Evolutionary conservation across 2,113 vertebrate genomes (phyloP).

Genomic region (Melospiza georgiana): DNA sequence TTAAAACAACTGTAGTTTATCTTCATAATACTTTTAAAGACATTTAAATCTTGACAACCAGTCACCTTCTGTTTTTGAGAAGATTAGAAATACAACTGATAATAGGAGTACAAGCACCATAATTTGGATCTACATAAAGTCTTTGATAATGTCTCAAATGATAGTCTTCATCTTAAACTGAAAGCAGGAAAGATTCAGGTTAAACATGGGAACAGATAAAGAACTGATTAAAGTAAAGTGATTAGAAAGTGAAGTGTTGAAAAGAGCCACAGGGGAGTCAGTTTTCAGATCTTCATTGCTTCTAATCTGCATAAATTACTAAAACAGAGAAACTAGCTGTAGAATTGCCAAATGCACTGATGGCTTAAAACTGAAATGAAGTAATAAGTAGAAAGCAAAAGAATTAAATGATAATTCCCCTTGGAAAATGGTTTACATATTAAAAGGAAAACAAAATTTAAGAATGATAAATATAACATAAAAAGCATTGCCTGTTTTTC

Average conservation of each 20-base stretch:
- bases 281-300: slow-evolving; percentile 59
- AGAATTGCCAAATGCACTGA: slow-evolving; percentile 55
- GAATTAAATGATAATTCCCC: slow-evolving; percentile 23
- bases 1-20: background rate
- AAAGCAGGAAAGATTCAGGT: slow-evolving; percentile 50
- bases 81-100: slow-evolving; percentile 18
- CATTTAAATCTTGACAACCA: background rate
- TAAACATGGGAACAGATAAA: slow-evolving; percentile 59
- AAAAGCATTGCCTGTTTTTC: background rate
- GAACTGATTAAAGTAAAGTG: slow-evolving; percentile 67
- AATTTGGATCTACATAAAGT: slow-evolving; percentile 44
- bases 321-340: slow-evolving; percentile 28
- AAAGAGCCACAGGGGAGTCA: slow-evolving; percentile 53
- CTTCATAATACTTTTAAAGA: background rate
- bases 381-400: slow-evolving; percentile 38
- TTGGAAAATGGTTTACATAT: slow-evolving; percentile 7
- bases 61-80: background rate
- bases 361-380: slow-evolving; percentile 37
- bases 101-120: slow-evolving; percentile 28
- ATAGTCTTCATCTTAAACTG: slow-evolving; percentile 36
- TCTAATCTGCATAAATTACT: slow-evolving; percentile 67
- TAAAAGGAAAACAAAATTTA: slow-evolving; percentile 40
- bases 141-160: slow-evolving; percentile 53
- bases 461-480: background rate
- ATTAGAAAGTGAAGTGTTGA: slow-evolving; percentile 62